A percentile compares a stretch with the other conserved stretches of the same genome.
These are phyloP conservation scores for Silurus lanzhouensis DNA, from an alignment of 2,797 vertebrate genomes.

Conservation along the genomic window DNA sequence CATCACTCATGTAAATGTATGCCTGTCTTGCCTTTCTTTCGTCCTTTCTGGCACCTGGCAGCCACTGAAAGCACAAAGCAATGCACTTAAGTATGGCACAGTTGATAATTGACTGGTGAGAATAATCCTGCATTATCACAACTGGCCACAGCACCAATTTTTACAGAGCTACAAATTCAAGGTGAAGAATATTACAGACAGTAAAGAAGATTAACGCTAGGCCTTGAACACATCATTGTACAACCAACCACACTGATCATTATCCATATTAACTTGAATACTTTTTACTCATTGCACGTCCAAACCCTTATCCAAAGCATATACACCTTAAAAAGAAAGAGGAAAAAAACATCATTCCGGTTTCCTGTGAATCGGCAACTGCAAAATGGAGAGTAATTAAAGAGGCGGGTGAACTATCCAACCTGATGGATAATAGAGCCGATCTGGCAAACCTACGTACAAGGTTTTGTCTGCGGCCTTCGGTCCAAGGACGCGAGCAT, in stretches of 20 bases:
- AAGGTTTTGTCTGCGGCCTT: slow-evolving; percentile 44
- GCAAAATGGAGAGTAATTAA: slow-evolving; percentile 52
- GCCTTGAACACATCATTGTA: not conserved
- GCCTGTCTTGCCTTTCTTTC: too few relatives aligned
- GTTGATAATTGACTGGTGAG: not conserved
- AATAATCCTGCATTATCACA: not conserved
- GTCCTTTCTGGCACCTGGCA: not conserved
- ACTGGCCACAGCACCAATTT: not conserved
- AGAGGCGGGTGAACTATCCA: slow-evolving; percentile 40
- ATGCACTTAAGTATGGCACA: not conserved
- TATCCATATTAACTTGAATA: not conserved
- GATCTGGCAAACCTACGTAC: slow-evolving; percentile 41
- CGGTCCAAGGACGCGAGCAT: slow-evolving; percentile 47
- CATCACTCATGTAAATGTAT: too few relatives aligned
- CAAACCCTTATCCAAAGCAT: not conserved
- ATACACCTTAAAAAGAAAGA: not conserved
- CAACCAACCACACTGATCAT: not conserved
- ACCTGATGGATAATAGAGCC: slow-evolving; percentile 42
- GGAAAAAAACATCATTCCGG: not conserved
- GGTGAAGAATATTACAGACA: not conserved
- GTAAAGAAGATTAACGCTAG: slow-evolving; percentile 7
- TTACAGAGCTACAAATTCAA: not conserved
- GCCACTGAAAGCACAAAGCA: not conserved
- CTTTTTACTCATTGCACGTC: not conserved
- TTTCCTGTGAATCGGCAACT: slow-evolving; percentile 6